Conservation (phyloP, 2,113 vertebrate genomes). For the Xiphorhynchus elegans region DNA sequence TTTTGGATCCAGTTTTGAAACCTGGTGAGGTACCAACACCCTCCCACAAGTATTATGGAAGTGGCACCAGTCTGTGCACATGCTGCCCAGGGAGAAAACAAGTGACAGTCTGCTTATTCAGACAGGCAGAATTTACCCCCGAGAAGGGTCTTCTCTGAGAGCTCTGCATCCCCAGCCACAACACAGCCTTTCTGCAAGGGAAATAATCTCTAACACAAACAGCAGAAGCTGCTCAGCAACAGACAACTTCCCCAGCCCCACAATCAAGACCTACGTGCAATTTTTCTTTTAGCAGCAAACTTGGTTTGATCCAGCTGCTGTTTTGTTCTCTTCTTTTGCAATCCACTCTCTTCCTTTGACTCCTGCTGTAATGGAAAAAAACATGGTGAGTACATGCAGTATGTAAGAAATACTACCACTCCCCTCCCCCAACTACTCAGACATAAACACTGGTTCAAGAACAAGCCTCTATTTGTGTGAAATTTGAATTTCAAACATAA, state of each 20-base stretch:
- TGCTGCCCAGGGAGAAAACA: neutral
- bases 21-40: neutral
- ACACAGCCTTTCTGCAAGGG: neutral
- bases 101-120: neutral
- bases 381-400: conserved; percentile 35
- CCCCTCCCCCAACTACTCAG: neutral
- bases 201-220: neutral
- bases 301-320: conserved; percentile 72
- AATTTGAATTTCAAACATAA: conserved; percentile 68
- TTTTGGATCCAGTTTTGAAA: neutral
- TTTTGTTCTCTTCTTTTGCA: conserved; percentile 73
- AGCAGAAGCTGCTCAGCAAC: neutral
- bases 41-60: neutral
- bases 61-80: neutral
- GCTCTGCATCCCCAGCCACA: neutral
- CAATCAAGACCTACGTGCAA: conserved; percentile 76
- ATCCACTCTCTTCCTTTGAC: conserved; percentile 71
- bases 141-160: neutral
- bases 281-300: conserved; percentile 76
- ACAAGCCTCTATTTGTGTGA: conserved; percentile 36
- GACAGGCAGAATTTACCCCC: neutral
- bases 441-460: conserved; percentile 35
- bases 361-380: conserved; percentile 73
- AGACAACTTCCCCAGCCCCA: neutral
- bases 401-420: conserved; percentile 15